These are phyloP conservation scores for Amphiprion clarkii DNA, from an alignment of 2,797 vertebrate species.

Conservation along the genomic window DNA sequence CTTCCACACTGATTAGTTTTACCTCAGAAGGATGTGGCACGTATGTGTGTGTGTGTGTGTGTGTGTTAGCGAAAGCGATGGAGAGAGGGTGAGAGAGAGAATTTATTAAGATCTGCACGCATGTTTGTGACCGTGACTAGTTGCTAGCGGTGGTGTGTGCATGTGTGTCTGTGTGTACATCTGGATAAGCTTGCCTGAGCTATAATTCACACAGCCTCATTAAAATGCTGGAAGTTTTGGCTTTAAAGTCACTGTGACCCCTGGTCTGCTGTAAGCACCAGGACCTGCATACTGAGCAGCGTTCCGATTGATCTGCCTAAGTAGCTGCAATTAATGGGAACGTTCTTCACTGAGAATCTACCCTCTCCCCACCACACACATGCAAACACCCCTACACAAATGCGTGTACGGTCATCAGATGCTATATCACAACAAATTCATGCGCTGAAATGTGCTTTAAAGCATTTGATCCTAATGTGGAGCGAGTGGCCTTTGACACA, in stretches of 20 bases:
- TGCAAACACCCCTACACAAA: slow-evolving; percentile 38
- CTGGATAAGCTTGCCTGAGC: slow-evolving; percentile 40
- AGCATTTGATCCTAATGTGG: slow-evolving; percentile 60
- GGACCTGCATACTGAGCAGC: slow-evolving; percentile 77
- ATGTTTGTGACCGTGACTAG: slow-evolving; percentile 18
- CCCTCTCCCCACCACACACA: slow-evolving; percentile 29
- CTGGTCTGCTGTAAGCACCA: slow-evolving; percentile 50
- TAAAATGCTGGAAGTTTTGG: slow-evolving; percentile 81
- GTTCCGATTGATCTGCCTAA: slow-evolving; percentile 80
- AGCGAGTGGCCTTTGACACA: slow-evolving; percentile 57
- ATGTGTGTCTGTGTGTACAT: slow-evolving; percentile 45
- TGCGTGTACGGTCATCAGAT: slow-evolving; percentile 38
- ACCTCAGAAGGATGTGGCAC: slow-evolving; percentile 50
- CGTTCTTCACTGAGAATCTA: slow-evolving; percentile 52
- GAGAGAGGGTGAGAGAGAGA: background rate
- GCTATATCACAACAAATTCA: slow-evolving; percentile 23
- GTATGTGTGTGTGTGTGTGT: slow-evolving; percentile 1
- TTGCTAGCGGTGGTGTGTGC: background rate
- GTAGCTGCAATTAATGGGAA: slow-evolving; percentile 81
- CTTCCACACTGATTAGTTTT: slow-evolving; percentile 76
- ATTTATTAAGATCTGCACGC: slow-evolving; percentile 18
- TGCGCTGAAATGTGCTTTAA: slow-evolving; percentile 30
- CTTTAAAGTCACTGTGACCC: slow-evolving; percentile 81
- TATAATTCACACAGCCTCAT: slow-evolving; percentile 79
- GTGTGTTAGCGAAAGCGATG: background rate